These are phyloP conservation scores for Ichneumon xanthorius DNA, from an alignment of 2,888 invertebrate species.

Conservation along the genomic window DNA sequence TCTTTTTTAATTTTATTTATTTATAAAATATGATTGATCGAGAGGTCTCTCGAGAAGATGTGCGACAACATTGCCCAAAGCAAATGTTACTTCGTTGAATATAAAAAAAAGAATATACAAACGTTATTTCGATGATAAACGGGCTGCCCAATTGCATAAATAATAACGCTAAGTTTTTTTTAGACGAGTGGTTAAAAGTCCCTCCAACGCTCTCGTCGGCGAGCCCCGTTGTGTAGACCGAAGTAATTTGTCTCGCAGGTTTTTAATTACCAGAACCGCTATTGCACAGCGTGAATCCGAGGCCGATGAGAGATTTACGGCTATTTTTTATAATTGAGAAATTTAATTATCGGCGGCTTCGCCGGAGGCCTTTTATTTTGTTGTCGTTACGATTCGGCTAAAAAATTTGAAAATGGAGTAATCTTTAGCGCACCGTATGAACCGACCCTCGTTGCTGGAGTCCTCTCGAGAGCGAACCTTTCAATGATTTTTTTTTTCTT, in stretches of 20 bases:
- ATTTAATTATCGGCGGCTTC: conserved; percentile 29
- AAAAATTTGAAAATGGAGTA: conserved; percentile 47
- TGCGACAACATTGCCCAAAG: conserved; percentile 35
- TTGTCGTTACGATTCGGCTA: conserved; percentile 8
- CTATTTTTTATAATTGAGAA: conserved; percentile 55
- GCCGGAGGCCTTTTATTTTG: conserved; percentile 17
- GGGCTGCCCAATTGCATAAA: conserved; percentile 12
- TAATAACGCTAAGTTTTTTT: conserved; percentile 14
- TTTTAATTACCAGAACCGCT: not conserved
- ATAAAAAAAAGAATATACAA: conserved; percentile 42
- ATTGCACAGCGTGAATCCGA: conserved; percentile 32
- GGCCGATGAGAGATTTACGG: conserved; percentile 62
- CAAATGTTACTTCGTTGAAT: conserved; percentile 30
- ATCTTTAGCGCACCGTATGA: conserved; percentile 29
- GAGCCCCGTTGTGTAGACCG: conserved; percentile 27
- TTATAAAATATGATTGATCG: conserved; percentile 70
- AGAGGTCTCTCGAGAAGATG: conserved; percentile 72
- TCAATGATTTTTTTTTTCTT: conserved; percentile 35
- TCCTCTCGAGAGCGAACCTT: conserved; percentile 74
- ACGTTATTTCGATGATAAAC: conserved; percentile 10
- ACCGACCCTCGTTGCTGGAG: conserved; percentile 56
- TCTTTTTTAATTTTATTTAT: conserved; percentile 23
- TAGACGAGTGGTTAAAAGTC: conserved; percentile 1
- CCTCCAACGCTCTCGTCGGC: no score
- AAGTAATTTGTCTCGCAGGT: not conserved